Percentiles rank a stretch among this genome's conserved stretches.
Conservation (phyloP, 2,797 vertebrate genomes). For the Streptopelia turtur region DNA sequence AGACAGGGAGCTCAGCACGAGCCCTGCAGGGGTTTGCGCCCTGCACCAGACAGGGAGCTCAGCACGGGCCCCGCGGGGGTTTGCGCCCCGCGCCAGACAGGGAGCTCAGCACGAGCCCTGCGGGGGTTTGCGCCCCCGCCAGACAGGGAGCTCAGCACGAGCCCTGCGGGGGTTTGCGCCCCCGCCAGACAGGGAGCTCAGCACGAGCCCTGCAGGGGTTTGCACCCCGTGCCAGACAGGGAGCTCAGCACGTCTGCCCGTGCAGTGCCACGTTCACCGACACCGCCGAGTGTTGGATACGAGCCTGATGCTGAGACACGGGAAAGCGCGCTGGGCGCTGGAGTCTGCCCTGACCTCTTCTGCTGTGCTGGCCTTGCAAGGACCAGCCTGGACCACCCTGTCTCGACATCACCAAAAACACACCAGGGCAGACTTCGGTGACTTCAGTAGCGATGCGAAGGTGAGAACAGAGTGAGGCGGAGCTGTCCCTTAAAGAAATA, state of each 20-base stretch:
- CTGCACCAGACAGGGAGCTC: neutral
- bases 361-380: neutral
- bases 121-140: no score
- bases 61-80: no score
- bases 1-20: neutral
- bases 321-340: neutral
- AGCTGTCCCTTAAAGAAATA: slow-evolving; percentile 15
- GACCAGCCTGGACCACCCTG: neutral
- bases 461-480: neutral
- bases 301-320: accelerated
- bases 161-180: no score
- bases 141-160: no score
- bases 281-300: neutral
- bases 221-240: neutral
- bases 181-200: neutral
- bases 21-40: no score
- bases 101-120: no score
- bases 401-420: neutral
- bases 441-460: neutral
- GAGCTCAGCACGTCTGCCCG: accelerated
- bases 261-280: neutral
- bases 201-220: neutral
- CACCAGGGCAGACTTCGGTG: neutral
- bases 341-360: neutral
- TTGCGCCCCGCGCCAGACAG: neutral